Evolutionary conservation across 2,888 invertebrate genomes (phyloP), one percentile per base, ranked within the genome.

Genomic region (Cephus pygmeus): DNA sequence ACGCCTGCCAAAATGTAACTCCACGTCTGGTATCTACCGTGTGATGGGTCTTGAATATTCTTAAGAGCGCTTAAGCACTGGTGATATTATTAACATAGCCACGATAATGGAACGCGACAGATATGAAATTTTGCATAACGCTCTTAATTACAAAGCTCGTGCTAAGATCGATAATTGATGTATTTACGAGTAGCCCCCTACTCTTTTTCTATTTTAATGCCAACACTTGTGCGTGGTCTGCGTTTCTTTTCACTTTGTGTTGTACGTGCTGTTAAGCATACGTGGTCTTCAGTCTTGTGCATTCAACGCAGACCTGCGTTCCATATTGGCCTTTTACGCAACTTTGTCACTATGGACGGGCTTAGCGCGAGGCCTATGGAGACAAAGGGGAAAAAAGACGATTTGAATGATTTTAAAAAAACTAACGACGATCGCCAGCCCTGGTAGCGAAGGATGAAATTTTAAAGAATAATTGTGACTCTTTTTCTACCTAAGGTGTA

Each of bases 401-500:
- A 23, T 56, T 56, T 0, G 23, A 56, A 56, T 56, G 56, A 23
- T 56, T 56, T 56, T 56, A 23, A 23, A 23, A 23, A 23, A 9
- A 40, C 15, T 40, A 69, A 33, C 11, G 30, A 2, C 71, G 1
- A 31, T 23, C 31, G 71, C 33, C 33, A 71, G 34, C 33, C 71
- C 71, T 71, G 71, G 71, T 12, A 12, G 71, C 71, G 34, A 33
- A 71, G 9, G 30, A 30, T 30, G 12, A 71, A 71, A 23, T 71
- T 71, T 71, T 34, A 31, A 31, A 30, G 4, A 69, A 33, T 33
- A 33, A 30, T 69, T 30, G 11, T 33, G 30, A 69, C 33, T 69
- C 69, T 69, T 69, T 69, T 69, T 69, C 33, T 71, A 30, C 40
- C 76, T 73, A 80, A 83, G 79, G 80, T 91, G 90, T 91, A 91